These are phyloP conservation scores for Malurus alboscapulatus DNA, from an alignment of 2,113 vertebrate genomes.

Conservation along the genomic window DNA sequence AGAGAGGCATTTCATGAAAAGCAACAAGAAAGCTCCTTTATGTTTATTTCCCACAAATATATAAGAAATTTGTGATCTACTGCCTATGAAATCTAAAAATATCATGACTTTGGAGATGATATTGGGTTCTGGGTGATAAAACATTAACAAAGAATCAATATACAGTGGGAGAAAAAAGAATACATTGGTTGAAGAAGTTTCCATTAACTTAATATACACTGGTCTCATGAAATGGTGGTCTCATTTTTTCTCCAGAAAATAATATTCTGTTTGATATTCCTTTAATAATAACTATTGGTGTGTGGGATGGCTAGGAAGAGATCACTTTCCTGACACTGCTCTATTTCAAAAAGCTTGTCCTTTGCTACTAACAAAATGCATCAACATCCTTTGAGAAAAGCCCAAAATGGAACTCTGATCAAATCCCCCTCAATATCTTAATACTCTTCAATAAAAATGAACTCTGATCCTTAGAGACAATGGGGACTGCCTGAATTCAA, in stretches of 20 bases:
- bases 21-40: not conserved
- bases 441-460: not conserved
- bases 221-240: not conserved
- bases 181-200: not conserved
- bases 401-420: not conserved
- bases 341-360: not conserved
- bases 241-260: not conserved
- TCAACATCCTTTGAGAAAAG: not conserved
- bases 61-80: not conserved
- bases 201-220: not conserved
- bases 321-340: not conserved
- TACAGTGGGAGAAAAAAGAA: not conserved
- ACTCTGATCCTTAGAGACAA: not conserved
- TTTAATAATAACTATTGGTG: not conserved
- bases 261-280: not conserved
- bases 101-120: not conserved
- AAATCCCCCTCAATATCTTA: not conserved
- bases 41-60: not conserved
- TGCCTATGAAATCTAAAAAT: not conserved
- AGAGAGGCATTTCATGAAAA: not conserved
- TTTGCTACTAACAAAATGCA: not conserved
- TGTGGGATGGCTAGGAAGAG: not conserved
- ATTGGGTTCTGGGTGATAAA: not conserved
- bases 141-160: not conserved
- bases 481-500: not conserved